Evolutionary conservation across 1,140 invertebrate genomes (phyloP), one percentile per base, ranked within the genome.

Genomic region (Drosophila lacteicornis): DNA sequence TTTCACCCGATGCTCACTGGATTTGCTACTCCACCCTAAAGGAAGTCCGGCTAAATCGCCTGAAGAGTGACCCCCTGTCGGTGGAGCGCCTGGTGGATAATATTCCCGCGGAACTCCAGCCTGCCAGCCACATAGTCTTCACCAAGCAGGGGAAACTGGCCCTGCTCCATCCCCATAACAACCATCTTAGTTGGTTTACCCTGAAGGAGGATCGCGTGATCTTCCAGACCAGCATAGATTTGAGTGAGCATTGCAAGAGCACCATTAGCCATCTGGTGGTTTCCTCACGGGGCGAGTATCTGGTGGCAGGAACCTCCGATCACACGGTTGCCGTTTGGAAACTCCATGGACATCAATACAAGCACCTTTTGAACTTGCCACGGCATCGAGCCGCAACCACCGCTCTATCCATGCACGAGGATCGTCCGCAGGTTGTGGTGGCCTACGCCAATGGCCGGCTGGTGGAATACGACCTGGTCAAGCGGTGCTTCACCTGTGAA

Each of bases 391-490:
- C 94, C 53, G 91, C 94, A 33, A 94, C 95, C 0, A 96, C 96
- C 1, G 95, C 96, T 0, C 90, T 97, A 69, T 94, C 94, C 4
- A 92, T 97, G 9, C 94, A 96, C 70, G 93, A 94, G 19, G 73
- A 82, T 2, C 91, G 90, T 1, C 92, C 94, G 9, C 94, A 93
- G 73, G 85, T 97, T 7, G 93, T 96, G 25, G 92, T 96, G 9
- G 94, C 94, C 4, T 97, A 96, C 93, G 94, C 96, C 2, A 95
- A 97, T 94, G 95, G 96, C 76, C 96, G 95, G 94, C 94, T 97
- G 49, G 88, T 96, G 19, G 96, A 97, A 83, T 97, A 95, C 75
- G 94, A 94, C 84, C 86, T 97, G 42, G 63, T 80, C 3, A 91
- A 93, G 38, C 94, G 93, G 47, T 91, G 93, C 22, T 95, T 95